phyloP scores from a whole-genome alignment of 1,140 invertebrate species.

The Pissodes strobi region DNA sequence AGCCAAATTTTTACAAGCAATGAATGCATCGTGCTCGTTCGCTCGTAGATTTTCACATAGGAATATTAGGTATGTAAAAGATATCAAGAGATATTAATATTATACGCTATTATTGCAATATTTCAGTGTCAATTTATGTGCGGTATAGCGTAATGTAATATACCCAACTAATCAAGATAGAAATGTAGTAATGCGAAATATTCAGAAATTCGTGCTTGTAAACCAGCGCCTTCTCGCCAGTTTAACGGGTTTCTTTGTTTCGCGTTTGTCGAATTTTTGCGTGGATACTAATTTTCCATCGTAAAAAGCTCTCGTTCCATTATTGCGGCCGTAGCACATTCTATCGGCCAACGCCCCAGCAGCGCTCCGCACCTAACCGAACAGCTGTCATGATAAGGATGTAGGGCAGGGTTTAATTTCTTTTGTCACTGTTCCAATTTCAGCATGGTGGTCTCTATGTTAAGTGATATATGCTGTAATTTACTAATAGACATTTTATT shows the following conservation, averaged over 20 bases:
- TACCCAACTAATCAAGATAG: slow-evolving; percentile 9
- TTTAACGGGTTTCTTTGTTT: slow-evolving; percentile 13
- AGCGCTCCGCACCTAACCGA: not conserved
- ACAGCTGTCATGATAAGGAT: slow-evolving; percentile 21
- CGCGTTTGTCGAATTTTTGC: not conserved
- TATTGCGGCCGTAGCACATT: slow-evolving; percentile 1
- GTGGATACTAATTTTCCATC: not conserved
- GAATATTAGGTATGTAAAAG: slow-evolving; percentile 9
- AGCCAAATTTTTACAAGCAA: not conserved
- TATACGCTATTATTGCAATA: slow-evolving; percentile 15
- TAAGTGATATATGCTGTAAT: not conserved
- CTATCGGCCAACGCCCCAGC: slow-evolving; percentile 19
- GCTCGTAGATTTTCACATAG: slow-evolving; percentile 6
- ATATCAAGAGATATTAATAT: slow-evolving; percentile 20
- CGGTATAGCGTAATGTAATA: slow-evolving; percentile 6
- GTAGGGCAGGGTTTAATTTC: slow-evolving; percentile 21
- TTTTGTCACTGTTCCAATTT: slow-evolving; percentile 2
- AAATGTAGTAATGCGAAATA: slow-evolving; percentile 11
- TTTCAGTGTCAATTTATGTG: slow-evolving; percentile 16
- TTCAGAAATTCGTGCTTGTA: slow-evolving; percentile 16
- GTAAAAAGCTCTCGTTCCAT: not conserved
- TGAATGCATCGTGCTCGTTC: not conserved
- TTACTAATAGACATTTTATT: not conserved
- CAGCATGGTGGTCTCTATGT: too few species aligned
- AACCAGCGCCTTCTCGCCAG: slow-evolving; percentile 4